Evolutionary conservation across 2,797 vertebrate species (phyloP).

Genomic region (Morus bassanus): DNA sequence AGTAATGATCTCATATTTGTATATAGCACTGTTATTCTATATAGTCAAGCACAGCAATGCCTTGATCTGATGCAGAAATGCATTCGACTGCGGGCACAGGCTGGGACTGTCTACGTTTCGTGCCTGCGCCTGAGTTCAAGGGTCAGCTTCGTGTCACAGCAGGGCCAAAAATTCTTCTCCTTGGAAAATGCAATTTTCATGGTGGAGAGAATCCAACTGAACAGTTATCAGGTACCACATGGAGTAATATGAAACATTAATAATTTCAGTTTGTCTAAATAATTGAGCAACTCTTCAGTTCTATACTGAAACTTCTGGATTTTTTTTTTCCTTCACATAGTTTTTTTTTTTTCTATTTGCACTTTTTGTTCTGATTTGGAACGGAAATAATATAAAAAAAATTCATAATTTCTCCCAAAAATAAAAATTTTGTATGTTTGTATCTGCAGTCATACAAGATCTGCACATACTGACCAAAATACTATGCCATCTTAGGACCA

Average conservation of each 20-base stretch:
- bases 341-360: neutral
- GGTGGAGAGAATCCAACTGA: neutral
- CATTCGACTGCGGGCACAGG: accelerated
- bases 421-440: neutral
- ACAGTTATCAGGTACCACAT: neutral
- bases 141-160: neutral
- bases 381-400: neutral
- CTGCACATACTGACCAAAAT: neutral
- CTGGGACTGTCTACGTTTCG: neutral
- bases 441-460: neutral
- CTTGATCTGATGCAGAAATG: neutral
- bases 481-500: neutral
- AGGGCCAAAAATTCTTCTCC: neutral
- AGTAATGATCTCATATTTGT: accelerated
- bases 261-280: neutral
- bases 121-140: neutral
- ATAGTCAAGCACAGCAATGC: neutral
- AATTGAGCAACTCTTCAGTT: neutral
- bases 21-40: neutral
- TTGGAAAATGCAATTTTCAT: neutral
- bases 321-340: neutral
- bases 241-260: neutral
- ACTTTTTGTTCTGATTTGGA: neutral
- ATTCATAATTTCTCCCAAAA: neutral
- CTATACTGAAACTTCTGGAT: neutral